These are phyloP conservation scores for Protophormia terraenovae DNA, from an alignment of 2,888 invertebrate species.

Conservation along the genomic window DNA sequence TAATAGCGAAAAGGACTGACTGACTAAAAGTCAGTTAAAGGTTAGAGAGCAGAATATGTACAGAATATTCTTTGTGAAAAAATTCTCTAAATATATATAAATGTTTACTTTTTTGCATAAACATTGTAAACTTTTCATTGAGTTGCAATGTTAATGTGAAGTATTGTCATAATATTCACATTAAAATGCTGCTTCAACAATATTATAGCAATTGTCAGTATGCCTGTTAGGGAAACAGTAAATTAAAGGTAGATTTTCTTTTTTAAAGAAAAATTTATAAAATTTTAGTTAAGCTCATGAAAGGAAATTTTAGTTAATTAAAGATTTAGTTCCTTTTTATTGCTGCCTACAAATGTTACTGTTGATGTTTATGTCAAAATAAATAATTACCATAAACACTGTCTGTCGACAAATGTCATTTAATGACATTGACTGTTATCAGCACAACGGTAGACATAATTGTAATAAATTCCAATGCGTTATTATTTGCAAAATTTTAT, in stretches of 20 bases:
- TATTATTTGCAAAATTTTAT: neutral
- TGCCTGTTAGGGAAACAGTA: neutral
- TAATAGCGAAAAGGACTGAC: neutral
- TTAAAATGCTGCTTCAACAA: slow-evolving; percentile 56
- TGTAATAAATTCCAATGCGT: slow-evolving; percentile 24
- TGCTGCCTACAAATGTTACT: slow-evolving; percentile 11
- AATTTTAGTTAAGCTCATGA: too few species aligned
- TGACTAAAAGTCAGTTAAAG: neutral
- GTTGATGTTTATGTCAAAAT: slow-evolving; percentile 43
- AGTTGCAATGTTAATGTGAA: slow-evolving; percentile 31
- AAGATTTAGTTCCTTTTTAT: slow-evolving; percentile 1
- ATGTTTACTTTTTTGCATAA: neutral
- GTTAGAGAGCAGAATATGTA: slow-evolving; percentile 7
- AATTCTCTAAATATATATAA: slow-evolving; percentile 38
- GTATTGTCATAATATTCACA: slow-evolving; percentile 54
- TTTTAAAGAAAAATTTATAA: neutral
- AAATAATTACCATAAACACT: slow-evolving; percentile 70
- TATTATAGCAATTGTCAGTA: slow-evolving; percentile 38
- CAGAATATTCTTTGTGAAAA: slow-evolving; percentile 21
- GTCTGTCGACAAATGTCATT: slow-evolving; percentile 63
- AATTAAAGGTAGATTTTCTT: neutral
- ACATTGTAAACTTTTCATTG: slow-evolving; percentile 52
- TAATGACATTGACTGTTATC: slow-evolving; percentile 64
- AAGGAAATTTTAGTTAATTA: too few species aligned
- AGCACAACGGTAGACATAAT: slow-evolving; percentile 43